Base-by-base conservation (phyloP, 2,797 vertebrate genomes). In the Smutsia temminckii region DNA sequence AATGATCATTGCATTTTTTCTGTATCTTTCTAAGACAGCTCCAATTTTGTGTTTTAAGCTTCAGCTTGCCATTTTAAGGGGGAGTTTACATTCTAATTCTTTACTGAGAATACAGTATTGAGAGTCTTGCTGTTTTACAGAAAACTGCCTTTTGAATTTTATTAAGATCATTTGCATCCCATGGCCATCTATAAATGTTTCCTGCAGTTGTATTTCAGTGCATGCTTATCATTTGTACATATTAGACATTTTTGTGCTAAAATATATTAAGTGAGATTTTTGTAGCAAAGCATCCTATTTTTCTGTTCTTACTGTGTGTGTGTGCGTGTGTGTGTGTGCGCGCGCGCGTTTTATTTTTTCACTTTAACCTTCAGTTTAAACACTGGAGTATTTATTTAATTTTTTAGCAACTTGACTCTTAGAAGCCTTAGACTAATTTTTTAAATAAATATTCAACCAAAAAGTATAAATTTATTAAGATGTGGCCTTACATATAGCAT, bases 201-300 rank as follows among this genome's bases (percentile, higher is more conserved):
- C 89, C 93, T 34, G 63, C 95, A 97, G 96, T 96, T 98, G 92
- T 98, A 95, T 95, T 86, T 97, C 95, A 97, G 71, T 86, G 89
- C 96, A 98, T 72, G 89, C 96, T 97, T 98, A 96, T 95, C 90
- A 97, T 96, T 98, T 98, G 97, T 98, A 98, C 96, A 97, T 98
- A 97, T 85, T 97, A 98, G 97, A 97, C 95, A 71, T 87, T 96
- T 98, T 98, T 98, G 95, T 98, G 97, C 98, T 98, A 97, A 98
- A 98, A 97, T 98, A 97, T 75, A 97, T 97, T 95, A 46, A 92
- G 97, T 98, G 97, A 85, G 93, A 96, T 96, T 98, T 97, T 93
- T 97, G 94, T 98, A 98, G 98, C 97, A 98, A 97, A 87, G 93
- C 96, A 96, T 98, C 97, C 96, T 96, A 85, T 97, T 97, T 98